Percentiles rank a stretch among this genome's conserved stretches.
These are phyloP conservation scores for Sterrhoptilus dennistouni DNA, from an alignment of 2,113 vertebrate genomes.

Conservation along the genomic window DNA sequence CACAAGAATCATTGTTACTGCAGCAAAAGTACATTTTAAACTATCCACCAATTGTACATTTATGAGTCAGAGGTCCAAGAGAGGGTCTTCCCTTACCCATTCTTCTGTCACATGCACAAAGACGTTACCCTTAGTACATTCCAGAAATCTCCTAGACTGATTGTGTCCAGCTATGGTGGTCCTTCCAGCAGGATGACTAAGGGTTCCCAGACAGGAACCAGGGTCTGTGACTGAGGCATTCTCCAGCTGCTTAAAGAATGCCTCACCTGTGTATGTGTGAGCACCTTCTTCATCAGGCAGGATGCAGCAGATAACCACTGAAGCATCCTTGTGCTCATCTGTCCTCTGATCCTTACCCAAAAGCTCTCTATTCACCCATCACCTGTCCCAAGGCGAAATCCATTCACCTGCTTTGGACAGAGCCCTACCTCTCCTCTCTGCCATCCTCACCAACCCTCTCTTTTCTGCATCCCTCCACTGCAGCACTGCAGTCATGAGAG, in stretches of 20 bases:
- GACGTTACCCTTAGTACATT: not conserved
- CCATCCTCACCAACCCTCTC: too few species aligned
- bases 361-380: too few species aligned
- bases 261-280: not conserved
- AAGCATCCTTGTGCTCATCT: not conserved
- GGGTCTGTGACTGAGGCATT: not conserved
- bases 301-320: not conserved
- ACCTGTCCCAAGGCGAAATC: too few species aligned
- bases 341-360: too few species aligned
- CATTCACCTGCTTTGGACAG: too few species aligned
- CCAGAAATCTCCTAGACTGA: not conserved
- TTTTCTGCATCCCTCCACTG: too few species aligned
- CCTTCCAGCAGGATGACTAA: not conserved
- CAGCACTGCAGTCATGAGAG: too few species aligned
- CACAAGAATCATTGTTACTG: not conserved
- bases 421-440: too few species aligned
- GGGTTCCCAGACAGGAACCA: not conserved
- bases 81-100: not conserved
- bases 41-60: not conserved
- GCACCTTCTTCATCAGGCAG: not conserved
- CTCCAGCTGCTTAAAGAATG: not conserved
- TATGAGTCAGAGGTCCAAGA: not conserved
- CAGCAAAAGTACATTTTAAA: not conserved
- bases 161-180: not conserved
- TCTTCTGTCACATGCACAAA: not conserved